phyloP scores from a whole-genome alignment of 2,797 vertebrate species.

The Martes flavigula region DNA sequence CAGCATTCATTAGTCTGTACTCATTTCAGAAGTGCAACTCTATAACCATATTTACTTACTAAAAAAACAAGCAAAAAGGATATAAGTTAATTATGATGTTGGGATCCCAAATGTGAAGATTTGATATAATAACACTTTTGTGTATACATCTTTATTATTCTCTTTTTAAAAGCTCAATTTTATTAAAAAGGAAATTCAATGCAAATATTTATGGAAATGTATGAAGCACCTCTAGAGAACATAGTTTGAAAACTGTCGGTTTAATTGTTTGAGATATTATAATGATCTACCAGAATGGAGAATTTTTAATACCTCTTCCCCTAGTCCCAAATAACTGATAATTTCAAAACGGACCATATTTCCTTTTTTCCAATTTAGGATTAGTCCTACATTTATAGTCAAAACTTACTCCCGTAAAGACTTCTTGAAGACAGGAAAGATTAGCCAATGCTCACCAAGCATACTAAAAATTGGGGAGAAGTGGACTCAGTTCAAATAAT shows the following conservation, averaged over 20 bases:
- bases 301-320: background rate
- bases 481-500: background rate
- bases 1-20: background rate
- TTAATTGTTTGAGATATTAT: conserved; percentile 14
- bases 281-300: background rate
- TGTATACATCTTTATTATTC: background rate
- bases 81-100: background rate
- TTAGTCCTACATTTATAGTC: background rate
- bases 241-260: background rate
- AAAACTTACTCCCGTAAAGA: background rate
- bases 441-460: background rate
- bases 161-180: background rate
- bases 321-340: background rate
- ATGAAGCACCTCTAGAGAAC: background rate
- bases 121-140: background rate
- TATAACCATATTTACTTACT: background rate
- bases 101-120: background rate
- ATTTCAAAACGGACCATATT: background rate
- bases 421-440: background rate
- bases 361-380: background rate
- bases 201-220: background rate
- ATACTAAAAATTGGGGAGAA: background rate
- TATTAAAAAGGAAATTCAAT: background rate
- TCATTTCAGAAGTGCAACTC: background rate
- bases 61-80: background rate